Base-by-base conservation (phyloP, 1,140 invertebrate genomes). In the Kradibia gibbosae region DNA sequence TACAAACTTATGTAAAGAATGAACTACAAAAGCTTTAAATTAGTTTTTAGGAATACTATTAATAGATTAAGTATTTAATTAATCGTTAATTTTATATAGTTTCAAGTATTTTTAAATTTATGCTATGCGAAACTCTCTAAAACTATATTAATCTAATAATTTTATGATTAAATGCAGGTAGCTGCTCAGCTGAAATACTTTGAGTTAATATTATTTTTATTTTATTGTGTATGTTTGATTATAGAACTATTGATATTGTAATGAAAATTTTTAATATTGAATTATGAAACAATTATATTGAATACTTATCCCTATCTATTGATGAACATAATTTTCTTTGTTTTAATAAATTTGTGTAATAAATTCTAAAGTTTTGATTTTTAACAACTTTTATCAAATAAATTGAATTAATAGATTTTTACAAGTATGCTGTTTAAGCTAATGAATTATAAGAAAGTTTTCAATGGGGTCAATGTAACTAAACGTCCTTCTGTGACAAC, bases 381-480 rank as follows among this genome's bases (percentile, higher is more conserved):
- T n/a, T n/a, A n/a, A n/a, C n/a, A n/a, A n/a, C n/a, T n/a, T n/a
- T n/a, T n/a, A n/a, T n/a, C n/a, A 60, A 60, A 10, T 20, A 60
- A 60, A 10, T 28, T 60, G 25, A 7, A 60, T 8, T 31, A n/a
- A 60, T 1, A 28, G 25, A 28, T 60, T 60, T 60, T 60, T 31
- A 3, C 25, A 5, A 60, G n/a, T n/a, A n/a, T n/a, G n/a, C n/a
- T n/a, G 11, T 60, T 60, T 60, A 28, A 28, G 60, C 17, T 34
- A 67, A 67, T 10, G 34, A 36, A 65, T 57, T 71, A 45, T 11
- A 48, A 31, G 71, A 73, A 73, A 53, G 25, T 73, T 57, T 75
- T 42, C 50, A 75, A 78, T 78, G 36, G 79, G 84, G 82, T 84
- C 81, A 82, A 71, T 79, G 73, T 65, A 81, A 84, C 50, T 75